Evolutionary conservation across 2,113 vertebrate species (phyloP), one percentile per base, ranked within the genome.

Genomic region (Heterocephalus glaber): DNA sequence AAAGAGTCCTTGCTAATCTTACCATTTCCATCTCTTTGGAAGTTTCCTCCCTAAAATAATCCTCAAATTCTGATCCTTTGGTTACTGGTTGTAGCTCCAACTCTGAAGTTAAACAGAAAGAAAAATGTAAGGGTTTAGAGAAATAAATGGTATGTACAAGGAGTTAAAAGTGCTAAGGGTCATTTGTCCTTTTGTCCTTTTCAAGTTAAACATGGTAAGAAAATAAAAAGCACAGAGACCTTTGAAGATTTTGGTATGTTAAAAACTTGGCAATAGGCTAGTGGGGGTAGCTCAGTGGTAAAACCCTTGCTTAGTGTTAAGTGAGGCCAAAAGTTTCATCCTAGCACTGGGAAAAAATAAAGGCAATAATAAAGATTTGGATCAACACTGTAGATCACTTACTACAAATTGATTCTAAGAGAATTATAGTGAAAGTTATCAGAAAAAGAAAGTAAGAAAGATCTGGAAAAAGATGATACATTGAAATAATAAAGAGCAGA

Each of bases 51-150:
- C 61, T 68, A 79, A 90, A 85, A 77, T 66, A 85, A 85, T 79
- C 63, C 49, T 84, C 80, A 85, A 76, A 61, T 24, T 90, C 93
- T 85, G 81, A 49, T 33, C 22, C 80, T 30, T 77, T 61, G 58
- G 9, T 89, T 65, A 47, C 61, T 77, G 68, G 80, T 30, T 90
- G 93, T 24, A 90, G 74, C 70, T 90, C 91, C 56, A 79, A 93
- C 47, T 93, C 91, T 90, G 38, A 93, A 86, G 72, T 20, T 61
- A 91, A 93, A 96, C 5, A 80, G n/a, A 93, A 63, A 93, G n/a
- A 89, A 19, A 80, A 81, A 90, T 9, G 17, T 33, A 68, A 61
- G 30, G 70, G 8, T 68, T 89, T 60, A 58, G n/a, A 63, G 66
- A 93, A 89, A 70, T 60, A 49, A 89, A 20, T 38, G 28, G 20